Evolutionary conservation across 2,797 vertebrate species (phyloP).

Genomic region (Corythornis leucogaster): DNA sequence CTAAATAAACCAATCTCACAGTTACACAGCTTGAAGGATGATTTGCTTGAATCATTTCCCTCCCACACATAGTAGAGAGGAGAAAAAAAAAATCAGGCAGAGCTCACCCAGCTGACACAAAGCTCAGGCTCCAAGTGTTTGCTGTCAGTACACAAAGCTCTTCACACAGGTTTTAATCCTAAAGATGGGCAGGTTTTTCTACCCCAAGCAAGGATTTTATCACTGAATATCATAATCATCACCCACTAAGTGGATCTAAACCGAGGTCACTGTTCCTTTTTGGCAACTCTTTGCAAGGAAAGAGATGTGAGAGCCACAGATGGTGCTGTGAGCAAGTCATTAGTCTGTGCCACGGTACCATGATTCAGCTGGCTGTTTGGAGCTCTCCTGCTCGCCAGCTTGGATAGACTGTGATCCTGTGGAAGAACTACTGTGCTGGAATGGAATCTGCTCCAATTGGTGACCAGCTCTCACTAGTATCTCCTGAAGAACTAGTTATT

Average conservation of each 20-base stretch:
- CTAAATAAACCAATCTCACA: constrained; percentile 36
- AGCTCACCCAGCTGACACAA: constrained; percentile 11
- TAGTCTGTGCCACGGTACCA: neutral
- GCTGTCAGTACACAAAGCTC: neutral
- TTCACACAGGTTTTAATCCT: neutral
- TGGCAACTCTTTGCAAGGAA: neutral
- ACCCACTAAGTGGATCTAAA: neutral
- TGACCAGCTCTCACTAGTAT: neutral
- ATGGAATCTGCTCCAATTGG: neutral
- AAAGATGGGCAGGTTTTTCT: neutral
- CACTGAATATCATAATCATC: neutral
- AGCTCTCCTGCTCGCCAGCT: neutral
- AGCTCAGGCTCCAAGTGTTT: neutral
- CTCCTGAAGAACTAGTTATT: neutral
- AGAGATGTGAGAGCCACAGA: neutral
- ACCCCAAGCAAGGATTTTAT: neutral
- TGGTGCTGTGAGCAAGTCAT: neutral
- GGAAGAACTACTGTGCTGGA: neutral
- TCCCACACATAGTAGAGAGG: neutral
- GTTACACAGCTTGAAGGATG: constrained; percentile 35
- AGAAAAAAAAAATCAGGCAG: neutral
- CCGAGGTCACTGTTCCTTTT: neutral
- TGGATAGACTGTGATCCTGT: neutral
- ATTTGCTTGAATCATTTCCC: constrained; percentile 24
- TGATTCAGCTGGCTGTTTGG: neutral